Conservation (phyloP, 35 echinoderm and acorn worm genomes). For the Holothuria glaberrima region DNA sequence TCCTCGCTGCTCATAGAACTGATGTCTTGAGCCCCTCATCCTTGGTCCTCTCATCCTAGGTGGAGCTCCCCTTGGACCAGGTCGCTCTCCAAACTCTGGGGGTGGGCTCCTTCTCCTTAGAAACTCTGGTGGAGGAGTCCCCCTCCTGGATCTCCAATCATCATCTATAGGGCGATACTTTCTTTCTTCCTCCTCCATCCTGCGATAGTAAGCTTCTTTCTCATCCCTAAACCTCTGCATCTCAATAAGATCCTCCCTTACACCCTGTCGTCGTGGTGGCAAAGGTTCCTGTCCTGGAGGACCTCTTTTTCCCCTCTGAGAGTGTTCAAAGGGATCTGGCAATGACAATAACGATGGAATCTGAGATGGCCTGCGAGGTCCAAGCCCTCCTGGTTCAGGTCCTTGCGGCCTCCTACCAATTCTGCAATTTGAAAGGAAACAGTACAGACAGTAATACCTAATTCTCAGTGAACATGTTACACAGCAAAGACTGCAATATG, state of each 20-base stretch:
- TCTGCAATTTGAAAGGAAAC: no score
- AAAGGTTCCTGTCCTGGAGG: background rate
- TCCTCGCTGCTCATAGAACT: no score
- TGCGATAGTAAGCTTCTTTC: background rate
- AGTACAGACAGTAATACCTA: no score
- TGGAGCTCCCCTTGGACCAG: background rate
- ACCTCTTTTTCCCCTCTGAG: background rate
- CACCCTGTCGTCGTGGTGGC: background rate
- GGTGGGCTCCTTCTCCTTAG: background rate
- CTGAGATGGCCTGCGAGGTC: background rate
- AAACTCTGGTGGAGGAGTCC: background rate
- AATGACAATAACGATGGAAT: constrained; percentile 33
- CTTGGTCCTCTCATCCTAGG: background rate
- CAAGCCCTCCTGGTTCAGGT: no score
- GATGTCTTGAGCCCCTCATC: background rate
- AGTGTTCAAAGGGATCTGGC: background rate
- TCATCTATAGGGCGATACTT: background rate
- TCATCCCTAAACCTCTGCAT: background rate
- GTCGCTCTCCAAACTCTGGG: background rate
- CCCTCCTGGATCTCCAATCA: constrained; percentile 9
- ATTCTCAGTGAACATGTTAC: no score
- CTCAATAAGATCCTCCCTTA: background rate
- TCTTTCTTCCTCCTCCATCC: constrained; percentile 14
- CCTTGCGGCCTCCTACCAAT: no score
- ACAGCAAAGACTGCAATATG: no score